Conservation (phyloP, 2,888 invertebrate species). For the Drosophila fungiperda region DNA sequence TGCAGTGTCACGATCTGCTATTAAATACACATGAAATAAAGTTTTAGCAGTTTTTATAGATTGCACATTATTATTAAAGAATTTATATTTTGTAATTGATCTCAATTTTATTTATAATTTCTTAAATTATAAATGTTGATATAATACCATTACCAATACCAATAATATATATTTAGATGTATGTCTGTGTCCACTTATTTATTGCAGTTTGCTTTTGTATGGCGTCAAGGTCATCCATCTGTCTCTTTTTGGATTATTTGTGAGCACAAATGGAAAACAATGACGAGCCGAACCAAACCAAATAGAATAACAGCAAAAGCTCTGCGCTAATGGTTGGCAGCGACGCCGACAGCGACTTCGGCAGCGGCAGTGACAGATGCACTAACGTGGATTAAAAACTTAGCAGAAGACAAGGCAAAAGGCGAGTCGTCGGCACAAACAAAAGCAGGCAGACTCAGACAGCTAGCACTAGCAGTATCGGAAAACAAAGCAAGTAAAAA, state of each 20-base stretch:
- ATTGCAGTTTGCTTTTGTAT: slow-evolving; percentile 18
- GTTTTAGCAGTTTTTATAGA: background rate
- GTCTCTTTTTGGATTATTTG: slow-evolving; percentile 45
- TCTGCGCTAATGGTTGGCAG: slow-evolving; percentile 42
- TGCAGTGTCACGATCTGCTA: slow-evolving; percentile 39
- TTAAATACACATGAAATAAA: slow-evolving; percentile 1
- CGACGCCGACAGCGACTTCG: slow-evolving; percentile 17
- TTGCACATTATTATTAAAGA: background rate
- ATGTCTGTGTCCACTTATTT: slow-evolving; percentile 9
- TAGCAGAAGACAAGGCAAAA: slow-evolving; percentile 47
- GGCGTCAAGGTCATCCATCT: slow-evolving; percentile 41
- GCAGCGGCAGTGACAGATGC: slow-evolving; percentile 52
- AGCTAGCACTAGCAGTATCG: slow-evolving; percentile 13
- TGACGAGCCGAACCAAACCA: slow-evolving; percentile 1
- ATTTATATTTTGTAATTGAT: background rate
- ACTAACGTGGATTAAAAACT: slow-evolving; percentile 63
- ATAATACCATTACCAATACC: background rate
- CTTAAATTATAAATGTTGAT: background rate
- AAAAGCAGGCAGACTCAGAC: slow-evolving; percentile 31
- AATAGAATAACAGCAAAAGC: slow-evolving; percentile 32
- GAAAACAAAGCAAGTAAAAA: slow-evolving; percentile 27
- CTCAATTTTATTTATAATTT: background rate
- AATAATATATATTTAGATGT: background rate
- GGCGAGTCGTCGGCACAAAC: slow-evolving; percentile 20
- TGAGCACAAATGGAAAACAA: slow-evolving; percentile 31